Evolutionary conservation across 1,140 invertebrate genomes (phyloP).

Genomic region (Cotesia vestalis): DNA sequence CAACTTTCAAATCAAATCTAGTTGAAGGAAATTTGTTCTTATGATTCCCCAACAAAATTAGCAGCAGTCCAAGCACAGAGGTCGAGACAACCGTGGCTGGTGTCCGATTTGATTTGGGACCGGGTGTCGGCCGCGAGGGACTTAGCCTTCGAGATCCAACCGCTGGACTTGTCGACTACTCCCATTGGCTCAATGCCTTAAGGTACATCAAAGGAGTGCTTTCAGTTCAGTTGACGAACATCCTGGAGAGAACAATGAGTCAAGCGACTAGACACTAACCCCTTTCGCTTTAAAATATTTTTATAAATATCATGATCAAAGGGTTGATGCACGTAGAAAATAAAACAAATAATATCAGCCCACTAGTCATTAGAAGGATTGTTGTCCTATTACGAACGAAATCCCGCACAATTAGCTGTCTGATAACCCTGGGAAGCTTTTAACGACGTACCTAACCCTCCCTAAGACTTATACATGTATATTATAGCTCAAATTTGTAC

Average conservation of each 20-base stretch:
- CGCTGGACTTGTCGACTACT: conserved; percentile 67
- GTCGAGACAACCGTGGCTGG: conserved; percentile 65
- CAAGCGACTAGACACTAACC: conserved; percentile 19
- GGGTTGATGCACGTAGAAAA: conserved; percentile 28
- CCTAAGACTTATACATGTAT: conserved; percentile 1
- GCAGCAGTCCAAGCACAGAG: conserved; percentile 62
- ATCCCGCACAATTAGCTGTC: conserved; percentile 29
- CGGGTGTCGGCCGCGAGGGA: conserved; percentile 64
- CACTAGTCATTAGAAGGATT: background rate
- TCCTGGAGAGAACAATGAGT: conserved; percentile 23
- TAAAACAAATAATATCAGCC: background rate
- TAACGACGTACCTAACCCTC: conserved; percentile 33
- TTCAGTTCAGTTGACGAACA: conserved; percentile 24
- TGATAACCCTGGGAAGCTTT: conserved; percentile 40
- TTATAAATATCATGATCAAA: conserved; percentile 23
- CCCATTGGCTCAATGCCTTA: conserved; percentile 66
- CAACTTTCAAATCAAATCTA: background rate
- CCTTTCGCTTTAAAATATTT: conserved; percentile 18
- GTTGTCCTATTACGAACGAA: conserved; percentile 14
- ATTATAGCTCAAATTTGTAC: conserved; percentile 23
- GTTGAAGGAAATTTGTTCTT: conserved; percentile 26
- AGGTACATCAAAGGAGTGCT: conserved; percentile 57
- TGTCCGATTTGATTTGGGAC: conserved; percentile 66
- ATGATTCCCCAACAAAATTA: conserved; percentile 49
- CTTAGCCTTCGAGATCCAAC: conserved; percentile 64